These are phyloP conservation scores for Girardia tigrina DNA, from an alignment of 2,888 invertebrate species.

Conservation along the genomic window DNA sequence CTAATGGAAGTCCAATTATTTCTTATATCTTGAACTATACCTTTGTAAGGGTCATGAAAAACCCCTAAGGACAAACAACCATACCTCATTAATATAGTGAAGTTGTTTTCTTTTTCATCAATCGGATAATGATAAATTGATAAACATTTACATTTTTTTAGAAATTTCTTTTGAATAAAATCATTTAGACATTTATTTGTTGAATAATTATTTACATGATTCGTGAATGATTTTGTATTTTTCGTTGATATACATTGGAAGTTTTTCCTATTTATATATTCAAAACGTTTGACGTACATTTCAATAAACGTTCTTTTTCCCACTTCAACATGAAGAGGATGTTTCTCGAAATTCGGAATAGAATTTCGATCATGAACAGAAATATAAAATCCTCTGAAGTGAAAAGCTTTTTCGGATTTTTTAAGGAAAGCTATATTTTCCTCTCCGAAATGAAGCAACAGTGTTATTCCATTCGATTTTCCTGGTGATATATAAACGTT, in stretches of 20 bases:
- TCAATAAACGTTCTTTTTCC: conserved; percentile 25
- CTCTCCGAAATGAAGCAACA: conserved; percentile 27
- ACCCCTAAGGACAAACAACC: not conserved
- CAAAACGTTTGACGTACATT: not conserved
- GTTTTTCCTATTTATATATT: conserved; percentile 4
- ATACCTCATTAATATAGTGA: not conserved
- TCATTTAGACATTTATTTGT: conserved; percentile 15
- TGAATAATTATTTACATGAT: not conserved
- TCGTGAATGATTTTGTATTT: not conserved
- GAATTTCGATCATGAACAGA: conserved; percentile 21
- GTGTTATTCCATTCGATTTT: not conserved
- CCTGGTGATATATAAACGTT: not conserved
- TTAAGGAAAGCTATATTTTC: not conserved
- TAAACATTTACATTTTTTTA: not conserved
- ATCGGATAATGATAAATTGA: conserved; percentile 23
- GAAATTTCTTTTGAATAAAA: not conserved
- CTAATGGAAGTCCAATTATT: not conserved
- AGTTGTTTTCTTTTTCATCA: not conserved
- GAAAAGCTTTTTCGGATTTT: not conserved
- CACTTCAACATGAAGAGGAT: conserved; percentile 13
- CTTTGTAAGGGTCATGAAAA: not conserved
- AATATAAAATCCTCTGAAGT: conserved; percentile 25
- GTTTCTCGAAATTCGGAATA: conserved; percentile 27
- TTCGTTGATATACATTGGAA: not conserved
- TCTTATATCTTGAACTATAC: not conserved